These are phyloP conservation scores for Palythoa grandis DNA, from an alignment of 92 coral and sea anemone genomes.

Conservation along the genomic window DNA sequence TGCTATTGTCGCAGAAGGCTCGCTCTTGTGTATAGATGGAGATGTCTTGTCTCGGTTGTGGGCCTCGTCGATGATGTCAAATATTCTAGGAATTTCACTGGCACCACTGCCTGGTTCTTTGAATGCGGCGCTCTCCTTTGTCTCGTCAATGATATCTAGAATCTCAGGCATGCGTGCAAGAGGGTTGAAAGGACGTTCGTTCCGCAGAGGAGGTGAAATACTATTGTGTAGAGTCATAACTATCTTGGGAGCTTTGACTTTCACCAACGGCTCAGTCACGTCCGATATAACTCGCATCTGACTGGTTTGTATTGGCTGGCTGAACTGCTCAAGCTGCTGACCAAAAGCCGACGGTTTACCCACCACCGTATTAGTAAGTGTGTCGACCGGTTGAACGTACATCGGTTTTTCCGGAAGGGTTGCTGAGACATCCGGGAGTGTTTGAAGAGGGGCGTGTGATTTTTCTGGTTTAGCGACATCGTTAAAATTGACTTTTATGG, in stretches of 20 bases:
- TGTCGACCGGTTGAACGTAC: slow-evolving; percentile 19
- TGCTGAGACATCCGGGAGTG: not conserved
- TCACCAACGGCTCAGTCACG: slow-evolving; percentile 53
- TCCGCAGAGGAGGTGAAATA: slow-evolving; percentile 5
- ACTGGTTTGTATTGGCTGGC: slow-evolving; percentile 46
- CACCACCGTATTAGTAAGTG: slow-evolving; percentile 34
- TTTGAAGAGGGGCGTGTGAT: slow-evolving; percentile 18
- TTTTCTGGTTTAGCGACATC: slow-evolving; percentile 25
- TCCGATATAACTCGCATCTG: slow-evolving; percentile 59
- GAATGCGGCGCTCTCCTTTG: slow-evolving; percentile 51
- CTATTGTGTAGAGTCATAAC: slow-evolving; percentile 8
- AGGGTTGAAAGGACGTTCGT: slow-evolving; percentile 15
- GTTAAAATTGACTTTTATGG: slow-evolving; percentile 59
- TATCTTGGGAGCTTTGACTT: slow-evolving; percentile 40
- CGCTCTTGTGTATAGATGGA: slow-evolving; percentile 55
- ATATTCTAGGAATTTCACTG: slow-evolving; percentile 87
- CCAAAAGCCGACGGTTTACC: slow-evolving; percentile 30
- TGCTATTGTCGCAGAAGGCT: slow-evolving; percentile 90
- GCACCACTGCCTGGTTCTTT: slow-evolving; percentile 68
- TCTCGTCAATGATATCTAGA: slow-evolving; percentile 85
- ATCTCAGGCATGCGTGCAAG: slow-evolving; percentile 70
- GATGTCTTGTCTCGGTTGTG: slow-evolving; percentile 61
- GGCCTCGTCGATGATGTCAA: slow-evolving; percentile 95
- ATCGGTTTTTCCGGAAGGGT: slow-evolving; percentile 8
- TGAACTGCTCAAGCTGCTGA: slow-evolving; percentile 52